A percentile compares a stretch with the other conserved stretches of the same genome.
Evolutionary conservation across 2,888 invertebrate genomes (phyloP).

Genomic region (Cremastinae sp.): DNA sequence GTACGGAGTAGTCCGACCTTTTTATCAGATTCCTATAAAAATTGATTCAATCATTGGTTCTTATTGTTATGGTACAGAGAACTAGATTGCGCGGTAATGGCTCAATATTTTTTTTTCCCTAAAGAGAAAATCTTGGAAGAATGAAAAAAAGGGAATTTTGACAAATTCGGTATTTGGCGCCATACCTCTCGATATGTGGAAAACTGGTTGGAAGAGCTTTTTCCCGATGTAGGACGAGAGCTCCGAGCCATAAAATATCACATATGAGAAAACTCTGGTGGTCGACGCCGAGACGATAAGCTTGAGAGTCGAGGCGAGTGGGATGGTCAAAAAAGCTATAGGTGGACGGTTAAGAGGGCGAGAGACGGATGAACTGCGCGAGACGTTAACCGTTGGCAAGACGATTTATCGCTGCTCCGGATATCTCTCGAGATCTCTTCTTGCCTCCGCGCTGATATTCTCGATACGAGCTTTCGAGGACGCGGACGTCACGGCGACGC

Average conservation of each 20-base stretch:
- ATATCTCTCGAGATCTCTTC: slow-evolving; percentile 66
- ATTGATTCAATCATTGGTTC: too few relatives aligned
- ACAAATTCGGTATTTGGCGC: neutral
- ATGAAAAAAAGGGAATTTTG: neutral
- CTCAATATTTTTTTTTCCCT: too few relatives aligned
- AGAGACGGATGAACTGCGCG: slow-evolving; percentile 70
- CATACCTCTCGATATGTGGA: neutral
- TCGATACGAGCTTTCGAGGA: slow-evolving; percentile 20
- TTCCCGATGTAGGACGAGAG: slow-evolving; percentile 21
- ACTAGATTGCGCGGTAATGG: too few relatives aligned
- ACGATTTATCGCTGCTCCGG: slow-evolving; percentile 76
- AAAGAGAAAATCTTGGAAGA: too few relatives aligned
- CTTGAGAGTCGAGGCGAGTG: slow-evolving; percentile 42
- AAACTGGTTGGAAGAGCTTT: slow-evolving; percentile 46
- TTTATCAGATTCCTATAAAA: too few relatives aligned
- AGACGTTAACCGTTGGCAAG: slow-evolving; percentile 75
- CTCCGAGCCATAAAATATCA: slow-evolving; percentile 30
- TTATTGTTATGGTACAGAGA: too few relatives aligned
- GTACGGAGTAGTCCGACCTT: too few relatives aligned
- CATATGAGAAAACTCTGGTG: slow-evolving; percentile 38
- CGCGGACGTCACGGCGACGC: slow-evolving; percentile 7
- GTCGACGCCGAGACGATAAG: slow-evolving; percentile 48
- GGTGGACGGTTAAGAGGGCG: slow-evolving; percentile 55
- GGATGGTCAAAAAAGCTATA: slow-evolving; percentile 40
- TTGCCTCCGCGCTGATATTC: slow-evolving; percentile 25